These are phyloP conservation scores for Eudasyphora cyanicolor DNA, from an alignment of 2,888 invertebrate genomes.

Conservation along the genomic window DNA sequence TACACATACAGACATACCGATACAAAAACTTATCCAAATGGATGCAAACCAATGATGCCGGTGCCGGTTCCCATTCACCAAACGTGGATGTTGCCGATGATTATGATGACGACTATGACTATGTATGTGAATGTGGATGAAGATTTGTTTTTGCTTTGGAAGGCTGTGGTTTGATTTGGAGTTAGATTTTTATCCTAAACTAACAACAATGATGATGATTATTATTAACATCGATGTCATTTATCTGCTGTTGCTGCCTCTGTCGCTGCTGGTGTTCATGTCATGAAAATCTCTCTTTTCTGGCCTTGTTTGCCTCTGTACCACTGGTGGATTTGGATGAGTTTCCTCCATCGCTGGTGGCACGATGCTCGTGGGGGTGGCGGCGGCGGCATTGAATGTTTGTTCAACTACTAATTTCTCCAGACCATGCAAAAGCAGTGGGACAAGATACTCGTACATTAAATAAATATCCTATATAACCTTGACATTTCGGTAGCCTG, in stretches of 20 bases:
- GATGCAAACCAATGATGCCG: not conserved
- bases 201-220: conserved; percentile 55
- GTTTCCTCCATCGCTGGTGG: conserved; percentile 6
- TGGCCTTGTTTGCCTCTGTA: conserved; percentile 11
- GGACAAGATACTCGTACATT: conserved; percentile 49
- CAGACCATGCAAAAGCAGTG: conserved; percentile 48
- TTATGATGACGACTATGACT: not conserved
- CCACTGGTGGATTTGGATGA: not conserved
- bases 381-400: conserved; percentile 40
- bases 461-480: conserved; percentile 51
- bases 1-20: not conserved
- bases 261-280: conserved; percentile 21
- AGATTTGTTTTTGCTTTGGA: conserved; percentile 4
- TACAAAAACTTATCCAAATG: not conserved
- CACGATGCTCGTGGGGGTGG: not conserved
- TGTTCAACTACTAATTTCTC: conserved; percentile 56
- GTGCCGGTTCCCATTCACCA: not conserved
- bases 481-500: conserved; percentile 62
- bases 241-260: conserved; percentile 41
- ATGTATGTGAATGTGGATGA: not conserved
- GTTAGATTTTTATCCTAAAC: conserved; percentile 62
- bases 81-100: not conserved
- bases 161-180: conserved; percentile 28
- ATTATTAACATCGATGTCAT: conserved; percentile 59
- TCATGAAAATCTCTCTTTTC: not conserved